Evolutionary conservation across 2,888 invertebrate genomes (phyloP), one percentile per base, ranked within the genome.

Genomic region (Saturnia pavonia): DNA sequence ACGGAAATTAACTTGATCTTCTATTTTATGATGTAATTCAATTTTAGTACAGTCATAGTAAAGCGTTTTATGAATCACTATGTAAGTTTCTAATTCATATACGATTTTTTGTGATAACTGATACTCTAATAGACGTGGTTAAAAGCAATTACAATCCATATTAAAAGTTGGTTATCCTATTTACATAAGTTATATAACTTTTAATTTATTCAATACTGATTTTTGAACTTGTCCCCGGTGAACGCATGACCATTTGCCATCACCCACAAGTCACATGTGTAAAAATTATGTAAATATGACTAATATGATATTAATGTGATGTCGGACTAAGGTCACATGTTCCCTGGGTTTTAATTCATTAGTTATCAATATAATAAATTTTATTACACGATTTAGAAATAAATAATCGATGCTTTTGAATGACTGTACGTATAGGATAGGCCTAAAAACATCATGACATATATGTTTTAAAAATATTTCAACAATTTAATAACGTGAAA

Each of bases 371-470:
- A 12, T 60, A 60, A 60, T 14, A 0, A 60, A 27, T 60, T 27
- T 16, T 27, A 25, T 57, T 25, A 60, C 4, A 0, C 1, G 3
- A 8, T n/a, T 40, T 40, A 16, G 11, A 65, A 16, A 40, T 40
- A 40, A 40, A 40, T 19, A 63, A 63, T 27, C 14, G 27, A 40
- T 65, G 65, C 65, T 65, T 40, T 65, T n/a, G 19, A 71, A 71
- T 80, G 80, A 81, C 81, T 85, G 79, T 80, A 79, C 78, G 70
- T 74, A 11, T 65, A 76, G 72, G 70, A 74, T 82, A 81, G 76
- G 85, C 84, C 81, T 86, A 86, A 78, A 85, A 78, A 85, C 85
- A 68, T 71, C 88, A 91, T 90, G 90, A 90, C 89, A 90, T 85
- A 84, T 78, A 68, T 74, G 69, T 80, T 74, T 40, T 65, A 65